A percentile compares a stretch with the other conserved stretches of the same genome.
Evolutionary conservation across 2,797 vertebrate genomes (phyloP).

Genomic region (Gambusia yucatana): DNA sequence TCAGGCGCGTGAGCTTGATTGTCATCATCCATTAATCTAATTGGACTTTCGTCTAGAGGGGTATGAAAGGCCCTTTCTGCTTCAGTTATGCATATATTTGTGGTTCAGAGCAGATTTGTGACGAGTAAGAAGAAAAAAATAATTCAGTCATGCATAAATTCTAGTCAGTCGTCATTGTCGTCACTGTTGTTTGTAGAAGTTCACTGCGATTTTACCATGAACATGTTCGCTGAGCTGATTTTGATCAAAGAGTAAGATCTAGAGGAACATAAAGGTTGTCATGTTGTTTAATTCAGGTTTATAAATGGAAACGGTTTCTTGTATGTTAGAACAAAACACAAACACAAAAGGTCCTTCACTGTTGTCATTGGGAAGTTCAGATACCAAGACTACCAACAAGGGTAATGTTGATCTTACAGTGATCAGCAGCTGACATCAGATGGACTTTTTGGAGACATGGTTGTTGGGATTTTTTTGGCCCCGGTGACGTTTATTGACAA

Average conservation of each 20-base stretch:
- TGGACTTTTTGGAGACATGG: not conserved
- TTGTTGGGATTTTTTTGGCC: not conserved
- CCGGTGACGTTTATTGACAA: not conserved
- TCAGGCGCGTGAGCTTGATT: conserved; percentile 28
- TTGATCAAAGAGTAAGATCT: not conserved
- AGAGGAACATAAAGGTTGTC: not conserved
- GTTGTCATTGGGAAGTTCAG: not conserved
- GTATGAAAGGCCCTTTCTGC: conserved; percentile 42
- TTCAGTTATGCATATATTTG: conserved; percentile 33
- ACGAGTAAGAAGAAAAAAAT: conserved; percentile 2
- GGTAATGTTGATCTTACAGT: not conserved
- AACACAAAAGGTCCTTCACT: not conserved
- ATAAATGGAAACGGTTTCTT: not conserved
- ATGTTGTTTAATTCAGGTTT: not conserved
- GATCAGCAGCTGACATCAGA: not conserved
- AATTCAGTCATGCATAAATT: conserved; percentile 13
- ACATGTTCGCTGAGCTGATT: not conserved
- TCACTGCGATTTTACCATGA: conserved; percentile 8
- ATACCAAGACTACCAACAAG: not conserved
- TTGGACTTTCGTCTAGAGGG: conserved; percentile 45
- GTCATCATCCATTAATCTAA: conserved; percentile 48
- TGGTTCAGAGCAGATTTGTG: conserved; percentile 38
- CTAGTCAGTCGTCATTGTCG: conserved; percentile 4
- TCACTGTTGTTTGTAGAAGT: not conserved
- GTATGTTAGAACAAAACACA: not conserved